phyloP scores from a whole-genome alignment of 2,888 invertebrate genomes.

The Machimus atricapillus region DNA sequence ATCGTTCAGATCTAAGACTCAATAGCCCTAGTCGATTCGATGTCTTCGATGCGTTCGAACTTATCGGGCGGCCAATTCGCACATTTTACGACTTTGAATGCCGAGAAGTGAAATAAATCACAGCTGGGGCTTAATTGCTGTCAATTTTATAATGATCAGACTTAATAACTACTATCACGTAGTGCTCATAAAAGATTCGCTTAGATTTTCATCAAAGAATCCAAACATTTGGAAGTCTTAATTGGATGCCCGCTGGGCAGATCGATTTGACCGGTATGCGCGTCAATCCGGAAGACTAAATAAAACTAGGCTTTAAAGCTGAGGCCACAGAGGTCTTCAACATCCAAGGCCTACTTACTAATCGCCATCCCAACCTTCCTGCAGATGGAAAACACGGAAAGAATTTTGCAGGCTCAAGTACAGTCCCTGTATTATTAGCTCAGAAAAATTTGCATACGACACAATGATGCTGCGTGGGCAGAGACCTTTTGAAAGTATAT shows the following conservation, averaged over 20 bases:
- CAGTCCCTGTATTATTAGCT: neutral
- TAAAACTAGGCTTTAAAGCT: neutral
- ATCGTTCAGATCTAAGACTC: conserved; percentile 1
- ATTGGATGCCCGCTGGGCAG: neutral
- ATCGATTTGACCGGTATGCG: neutral
- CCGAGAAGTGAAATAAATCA: conserved; percentile 9
- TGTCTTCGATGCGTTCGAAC: neutral
- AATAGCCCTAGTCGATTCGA: neutral
- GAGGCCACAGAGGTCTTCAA: neutral
- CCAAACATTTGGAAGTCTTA: neutral
- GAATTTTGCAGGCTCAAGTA: neutral
- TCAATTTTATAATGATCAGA: conserved; percentile 23
- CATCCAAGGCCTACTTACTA: neutral
- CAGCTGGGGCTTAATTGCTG: conserved; percentile 25
- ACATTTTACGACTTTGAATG: neutral
- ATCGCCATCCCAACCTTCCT: neutral
- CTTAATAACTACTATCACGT: neutral
- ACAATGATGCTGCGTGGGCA: conserved; percentile 34
- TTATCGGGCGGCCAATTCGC: neutral
- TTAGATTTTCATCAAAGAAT: neutral
- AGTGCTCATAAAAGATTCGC: neutral
- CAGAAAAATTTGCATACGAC: conserved; percentile 26
- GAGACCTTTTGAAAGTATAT: neutral
- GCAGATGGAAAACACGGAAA: conserved; percentile 2
- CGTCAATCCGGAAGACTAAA: neutral